phyloP scores from a whole-genome alignment of 2,888 invertebrate genomes.

The Diadegma fenestrale region DNA sequence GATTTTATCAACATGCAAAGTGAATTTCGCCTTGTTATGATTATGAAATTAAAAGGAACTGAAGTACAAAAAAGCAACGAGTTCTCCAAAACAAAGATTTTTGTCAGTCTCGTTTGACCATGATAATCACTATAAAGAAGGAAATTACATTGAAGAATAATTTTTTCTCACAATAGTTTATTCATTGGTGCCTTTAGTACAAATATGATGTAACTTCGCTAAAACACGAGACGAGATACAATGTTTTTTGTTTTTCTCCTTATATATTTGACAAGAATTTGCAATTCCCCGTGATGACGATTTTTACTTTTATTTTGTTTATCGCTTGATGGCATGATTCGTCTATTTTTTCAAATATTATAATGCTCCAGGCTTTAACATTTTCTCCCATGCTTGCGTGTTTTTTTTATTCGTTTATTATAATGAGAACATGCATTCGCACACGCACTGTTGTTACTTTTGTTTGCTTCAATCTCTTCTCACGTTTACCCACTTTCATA shows the following conservation, averaged over 20 bases:
- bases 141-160: neutral
- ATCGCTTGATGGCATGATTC: conserved; percentile 15
- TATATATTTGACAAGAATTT: conserved; percentile 44
- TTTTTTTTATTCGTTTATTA: conserved; percentile 32
- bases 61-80: too few relatives aligned
- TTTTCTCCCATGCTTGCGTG: conserved; percentile 45
- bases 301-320: conserved; percentile 30
- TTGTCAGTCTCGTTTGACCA: neutral
- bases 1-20: too few relatives aligned
- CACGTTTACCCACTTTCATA: conserved; percentile 72
- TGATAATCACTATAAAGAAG: neutral
- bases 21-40: too few relatives aligned
- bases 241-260: conserved; percentile 48
- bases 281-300: conserved; percentile 18
- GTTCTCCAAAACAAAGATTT: neutral
- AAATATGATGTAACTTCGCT: conserved; percentile 74
- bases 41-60: too few relatives aligned
- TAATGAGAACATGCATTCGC: conserved; percentile 46
- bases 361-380: conserved; percentile 46
- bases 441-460: conserved; percentile 36
- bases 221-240: conserved; percentile 72
- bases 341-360: conserved; percentile 22
- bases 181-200: conserved; percentile 81
- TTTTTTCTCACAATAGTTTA: conserved; percentile 77
- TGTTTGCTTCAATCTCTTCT: conserved; percentile 29